phyloP scores from a whole-genome alignment of 2,888 invertebrate species.

The Cistogaster globosa region DNA sequence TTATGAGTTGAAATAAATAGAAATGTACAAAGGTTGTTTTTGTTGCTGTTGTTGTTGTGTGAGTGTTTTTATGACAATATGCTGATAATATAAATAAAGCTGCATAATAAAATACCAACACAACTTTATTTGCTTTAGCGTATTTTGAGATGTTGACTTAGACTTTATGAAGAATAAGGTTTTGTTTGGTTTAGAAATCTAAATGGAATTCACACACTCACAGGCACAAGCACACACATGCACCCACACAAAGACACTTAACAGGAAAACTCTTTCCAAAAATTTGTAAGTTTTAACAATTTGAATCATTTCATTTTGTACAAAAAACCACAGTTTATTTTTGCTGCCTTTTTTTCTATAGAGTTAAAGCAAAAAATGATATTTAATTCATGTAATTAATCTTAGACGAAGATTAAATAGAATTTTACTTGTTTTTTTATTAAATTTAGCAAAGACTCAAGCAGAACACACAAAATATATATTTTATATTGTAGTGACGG shows the following conservation, averaged over 20 bases:
- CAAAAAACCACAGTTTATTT: slow-evolving; percentile 1
- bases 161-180: slow-evolving; percentile 30
- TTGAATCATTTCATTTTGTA: slow-evolving; percentile 1
- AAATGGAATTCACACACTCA: neutral
- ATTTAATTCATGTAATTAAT: slow-evolving; percentile 56
- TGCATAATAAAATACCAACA: neutral
- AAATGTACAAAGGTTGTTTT: neutral
- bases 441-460: slow-evolving; percentile 14
- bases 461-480: slow-evolving; percentile 1
- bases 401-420: slow-evolving; percentile 36
- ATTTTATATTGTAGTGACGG: neutral
- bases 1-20: slow-evolving; percentile 50
- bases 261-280: neutral
- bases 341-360: slow-evolving; percentile 8
- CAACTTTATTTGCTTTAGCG: slow-evolving; percentile 14
- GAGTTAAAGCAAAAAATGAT: slow-evolving; percentile 33
- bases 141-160: slow-evolving; percentile 43
- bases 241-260: neutral
- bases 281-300: slow-evolving; percentile 8
- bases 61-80: neutral
- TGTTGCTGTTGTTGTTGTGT: neutral
- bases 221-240: no score
- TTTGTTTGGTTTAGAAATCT: neutral
- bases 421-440: slow-evolving; percentile 40
- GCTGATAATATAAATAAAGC: slow-evolving; percentile 28